Evolutionary conservation across 2,113 vertebrate genomes (phyloP), one percentile per base, ranked within the genome.

Genomic region (Rhinoptilus africanus): DNA sequence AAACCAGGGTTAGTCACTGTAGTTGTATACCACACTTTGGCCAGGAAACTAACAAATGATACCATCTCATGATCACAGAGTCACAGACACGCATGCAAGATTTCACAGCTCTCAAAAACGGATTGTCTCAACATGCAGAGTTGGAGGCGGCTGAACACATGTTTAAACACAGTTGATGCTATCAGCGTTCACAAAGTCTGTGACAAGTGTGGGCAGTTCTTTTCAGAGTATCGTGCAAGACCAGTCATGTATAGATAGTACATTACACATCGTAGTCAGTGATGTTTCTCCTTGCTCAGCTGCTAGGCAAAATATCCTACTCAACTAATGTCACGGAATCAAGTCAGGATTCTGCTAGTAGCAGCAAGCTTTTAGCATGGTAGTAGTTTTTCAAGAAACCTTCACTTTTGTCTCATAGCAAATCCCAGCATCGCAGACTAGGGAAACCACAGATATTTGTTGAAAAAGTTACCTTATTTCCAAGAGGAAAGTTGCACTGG

Each of bases 141-240:
- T 67, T 78, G 93, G 96, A 96, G 92, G 95, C 50, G 2, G 88
- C 90, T 60, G 50, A 96, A 80, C 92, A 89, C 81, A 93, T 92
- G 87, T 95, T 93, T 72, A 67, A 93, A 90, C 95, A 94, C 75
- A 95, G 93, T 51, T 93, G 95, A 91, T 95, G 91, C 60, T 95
- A 96, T 96, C 95, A 68, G 48, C 26, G 28, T 64, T 95, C 83
- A 89, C 1, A 0, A 93, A 93, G 95, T 89, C 60, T 85, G 43
- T 89, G 91, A 96, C 95, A 95, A 94, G 95, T 92, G 95, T 89
- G 80, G 95, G 96, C 95, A 97, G 76, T 45, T 88, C 71, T 93
- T 82, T 64, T 64, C 67, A n/a, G 82, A 86, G 75, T 7, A 67
- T 64, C 39, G 5, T 8, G 5, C 91, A 95, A 96, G 95, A 94